Percentiles rank a stretch among this genome's conserved stretches.
phyloP scores from a whole-genome alignment of 2,113 vertebrate species.

The Leuciscus idus region DNA sequence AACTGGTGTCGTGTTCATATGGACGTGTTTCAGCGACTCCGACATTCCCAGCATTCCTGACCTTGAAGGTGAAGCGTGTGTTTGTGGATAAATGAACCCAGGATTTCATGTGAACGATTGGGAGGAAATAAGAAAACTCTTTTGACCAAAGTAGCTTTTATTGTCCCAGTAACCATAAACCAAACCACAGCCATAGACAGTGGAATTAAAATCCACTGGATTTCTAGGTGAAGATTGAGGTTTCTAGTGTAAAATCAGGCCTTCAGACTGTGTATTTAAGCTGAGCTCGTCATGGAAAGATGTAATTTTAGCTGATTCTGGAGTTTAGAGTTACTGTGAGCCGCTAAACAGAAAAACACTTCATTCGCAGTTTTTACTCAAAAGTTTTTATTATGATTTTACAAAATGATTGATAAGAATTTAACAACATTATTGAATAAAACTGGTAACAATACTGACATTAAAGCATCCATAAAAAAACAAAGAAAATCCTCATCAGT shows the following conservation, averaged over 20 bases:
- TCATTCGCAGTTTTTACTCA: slow-evolving; percentile 42
- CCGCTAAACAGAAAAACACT: background rate
- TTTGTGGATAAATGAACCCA: background rate
- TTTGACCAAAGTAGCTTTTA: background rate
- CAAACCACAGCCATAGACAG: background rate
- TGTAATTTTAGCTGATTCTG: background rate
- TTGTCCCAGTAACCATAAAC: background rate
- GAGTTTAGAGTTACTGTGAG: background rate
- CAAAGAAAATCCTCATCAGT: slow-evolving; percentile 84
- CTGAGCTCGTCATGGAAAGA: background rate
- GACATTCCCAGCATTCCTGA: slow-evolving; percentile 66
- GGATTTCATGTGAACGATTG: background rate
- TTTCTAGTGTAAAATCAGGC: background rate
- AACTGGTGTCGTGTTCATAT: background rate
- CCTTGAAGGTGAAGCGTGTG: slow-evolving; percentile 56
- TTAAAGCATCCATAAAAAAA: slow-evolving; percentile 74
- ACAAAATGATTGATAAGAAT: slow-evolving; percentile 71
- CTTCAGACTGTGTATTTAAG: background rate
- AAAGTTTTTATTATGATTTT: slow-evolving; percentile 76
- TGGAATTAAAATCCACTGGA: background rate
- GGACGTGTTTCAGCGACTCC: slow-evolving; percentile 19
- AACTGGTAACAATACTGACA: slow-evolving; percentile 89
- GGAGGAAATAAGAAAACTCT: background rate
- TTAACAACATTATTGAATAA: slow-evolving; percentile 77
- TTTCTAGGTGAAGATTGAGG: background rate